Evolutionary conservation across 2,113 vertebrate species (phyloP), one percentile per base, ranked within the genome.

Genomic region (Syngnathus floridae): DNA sequence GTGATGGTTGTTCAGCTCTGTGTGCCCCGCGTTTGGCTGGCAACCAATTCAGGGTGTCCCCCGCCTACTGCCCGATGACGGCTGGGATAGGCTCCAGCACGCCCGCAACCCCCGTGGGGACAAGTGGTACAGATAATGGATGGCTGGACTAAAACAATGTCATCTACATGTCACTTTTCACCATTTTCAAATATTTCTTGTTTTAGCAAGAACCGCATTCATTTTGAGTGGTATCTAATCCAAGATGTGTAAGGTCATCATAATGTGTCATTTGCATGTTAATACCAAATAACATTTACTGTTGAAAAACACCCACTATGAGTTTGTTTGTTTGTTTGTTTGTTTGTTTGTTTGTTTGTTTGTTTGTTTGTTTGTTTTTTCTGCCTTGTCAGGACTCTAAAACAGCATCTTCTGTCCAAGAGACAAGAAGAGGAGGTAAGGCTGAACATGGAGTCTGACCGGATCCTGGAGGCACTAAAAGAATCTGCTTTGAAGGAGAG

Each of bases 381-480:
- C 1, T 4, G 0, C 37, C 8, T 72, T 66, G 38, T 22, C 79
- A 98, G 95, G 49, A 11, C 71, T 51, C 67, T 93, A 35, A 88
- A 79, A 66, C 84, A 90, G 74, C 78, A 73, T 31, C 80, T 94
- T 36, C 74, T 88, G 37, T 83, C 75, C 31, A 78, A 88, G 48
- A 86, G 85, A 58, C 84, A 71, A 58, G 87, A 89, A 67, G 89
- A 93, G 68, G 91, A 93, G 82, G 19, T 71, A 43, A 73, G 17
- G 36, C 48, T 93, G 82, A 88, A 78, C 1, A 76, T 88, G 43
- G 91, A 92, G 62, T 83, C 84, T 35, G 56, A 73, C 0, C 59
- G 63, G 65, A 88, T 35, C 5, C 85, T 94, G 0, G 62, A 86
- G 6, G 81, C 72, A 54, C 84, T 94, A 17, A 75, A 78, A 70